Base-by-base conservation (phyloP, 2,888 invertebrate genomes). In the Himalopsyche tibetana region DNA sequence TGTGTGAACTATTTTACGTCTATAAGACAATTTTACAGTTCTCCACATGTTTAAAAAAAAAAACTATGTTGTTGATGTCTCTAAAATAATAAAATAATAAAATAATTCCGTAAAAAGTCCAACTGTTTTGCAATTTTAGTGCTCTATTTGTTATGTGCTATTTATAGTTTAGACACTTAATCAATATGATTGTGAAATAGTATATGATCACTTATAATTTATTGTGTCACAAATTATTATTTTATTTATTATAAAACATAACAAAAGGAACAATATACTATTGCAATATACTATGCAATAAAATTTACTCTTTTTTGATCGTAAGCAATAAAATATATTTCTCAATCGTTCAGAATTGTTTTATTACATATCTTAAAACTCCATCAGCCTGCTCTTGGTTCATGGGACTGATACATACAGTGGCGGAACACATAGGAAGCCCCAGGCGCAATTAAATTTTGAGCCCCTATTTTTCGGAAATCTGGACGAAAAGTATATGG, bases 221-320 rank as follows among this genome's bases (percentile, higher is more conserved):
- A n/a, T 6, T 63, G 19, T 63, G 63, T 63, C 63, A 63, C 63
- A 63, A 63, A 63, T 63, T 63, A 19, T 63, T 19, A 28, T 63
- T 63, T 63, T 63, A 63, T 63, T 63, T 63, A 28, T 63, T 6
- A 36, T 74, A 74, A 74, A 74, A 15, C 36, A 74, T 74, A 38
- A 36, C n/a, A 36, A 38, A 74, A 36, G 38, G 38, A 38, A 19
- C 9, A 63, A 19, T 55, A 63, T 63, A 69, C 69, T 69, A n/a
- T n/a, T n/a, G n/a, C n/a, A n/a, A n/a, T n/a, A n/a, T n/a, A n/a
- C 74, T 38, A 74, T 74, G 74, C 9, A 74, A 74, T 74, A 74
- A 38, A 36, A 36, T 36, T 74, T 28, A 74, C 36, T 74, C 74
- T 36, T 38, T 51, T 74, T 12, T 63, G 63, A 63, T 28, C 63